Evolutionary conservation across 2,113 vertebrate genomes (phyloP).

Genomic region (Bufo gargarizans): DNA sequence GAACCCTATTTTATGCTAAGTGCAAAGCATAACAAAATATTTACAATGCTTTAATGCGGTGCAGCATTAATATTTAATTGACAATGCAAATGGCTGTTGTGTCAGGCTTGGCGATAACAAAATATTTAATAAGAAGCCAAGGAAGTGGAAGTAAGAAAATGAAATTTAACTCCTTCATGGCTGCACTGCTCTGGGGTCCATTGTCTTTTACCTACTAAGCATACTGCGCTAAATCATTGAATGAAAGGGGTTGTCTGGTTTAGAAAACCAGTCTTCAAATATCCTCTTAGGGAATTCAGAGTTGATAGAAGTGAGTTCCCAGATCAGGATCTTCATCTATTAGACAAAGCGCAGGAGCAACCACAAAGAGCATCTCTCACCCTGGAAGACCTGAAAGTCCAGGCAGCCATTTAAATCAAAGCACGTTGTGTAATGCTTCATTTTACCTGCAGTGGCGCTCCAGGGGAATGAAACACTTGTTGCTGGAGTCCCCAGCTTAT

Average conservation of each 20-base stretch:
- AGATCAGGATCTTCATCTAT: not conserved
- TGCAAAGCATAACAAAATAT: constrained; percentile 64
- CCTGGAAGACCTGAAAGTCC: not conserved
- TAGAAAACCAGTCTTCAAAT: not conserved
- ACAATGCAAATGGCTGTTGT: constrained; percentile 63
- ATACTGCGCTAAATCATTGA: not conserved
- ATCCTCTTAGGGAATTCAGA: not conserved
- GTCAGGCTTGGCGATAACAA: constrained; percentile 61
- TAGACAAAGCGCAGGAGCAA: not conserved
- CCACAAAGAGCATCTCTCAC: not conserved
- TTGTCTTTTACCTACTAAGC: not conserved
- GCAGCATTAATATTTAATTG: constrained; percentile 63
- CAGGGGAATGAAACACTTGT: no score
- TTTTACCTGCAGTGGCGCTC: not conserved
- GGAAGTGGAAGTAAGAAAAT: constrained; percentile 58
- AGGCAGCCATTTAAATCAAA: no score
- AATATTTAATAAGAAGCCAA: constrained; percentile 62
- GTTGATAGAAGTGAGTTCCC: not conserved
- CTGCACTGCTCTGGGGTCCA: not conserved
- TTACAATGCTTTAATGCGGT: constrained; percentile 64
- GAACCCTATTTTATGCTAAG: constrained; percentile 62
- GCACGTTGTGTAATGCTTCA: not conserved
- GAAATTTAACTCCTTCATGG: constrained; percentile 56
- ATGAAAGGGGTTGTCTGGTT: not conserved
- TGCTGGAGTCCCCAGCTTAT: not conserved